Evolutionary conservation across 1,140 invertebrate genomes (phyloP).

Genomic region (Dendrolimus punctatus): DNA sequence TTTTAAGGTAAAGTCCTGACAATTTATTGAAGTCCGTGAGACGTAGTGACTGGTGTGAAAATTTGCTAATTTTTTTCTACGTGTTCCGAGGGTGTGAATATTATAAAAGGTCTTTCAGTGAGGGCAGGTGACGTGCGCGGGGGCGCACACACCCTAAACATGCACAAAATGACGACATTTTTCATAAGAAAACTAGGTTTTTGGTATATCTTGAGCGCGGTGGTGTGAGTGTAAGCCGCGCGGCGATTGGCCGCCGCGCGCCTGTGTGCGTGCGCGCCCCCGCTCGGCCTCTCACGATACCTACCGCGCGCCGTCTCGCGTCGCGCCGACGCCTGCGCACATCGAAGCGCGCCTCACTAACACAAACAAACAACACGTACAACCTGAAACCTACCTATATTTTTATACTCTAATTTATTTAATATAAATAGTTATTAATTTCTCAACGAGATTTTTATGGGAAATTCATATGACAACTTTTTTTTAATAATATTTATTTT

Average conservation of each 20-base stretch:
- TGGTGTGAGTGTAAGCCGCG: conserved; percentile 32
- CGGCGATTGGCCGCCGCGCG: conserved; percentile 38
- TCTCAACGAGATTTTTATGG: not conserved
- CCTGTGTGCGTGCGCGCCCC: conserved; percentile 28
- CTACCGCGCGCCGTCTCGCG: conserved; percentile 18
- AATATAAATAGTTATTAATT: not conserved
- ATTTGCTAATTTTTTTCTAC: conserved; percentile 45
- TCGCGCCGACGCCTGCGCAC: conserved; percentile 17
- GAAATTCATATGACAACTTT: conserved; percentile 5
- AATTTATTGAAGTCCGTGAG: conserved; percentile 18
- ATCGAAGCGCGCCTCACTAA: conserved; percentile 14
- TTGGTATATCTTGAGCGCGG: conserved; percentile 18
- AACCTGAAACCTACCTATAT: conserved; percentile 9
- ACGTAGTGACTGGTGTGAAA: conserved; percentile 17
- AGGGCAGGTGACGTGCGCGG: conserved; percentile 31
- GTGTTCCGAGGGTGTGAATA: conserved; percentile 3
- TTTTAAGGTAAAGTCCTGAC: conserved; percentile 12
- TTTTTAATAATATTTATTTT: not conserved
- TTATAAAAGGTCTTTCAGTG: conserved; percentile 1
- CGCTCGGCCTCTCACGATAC: conserved; percentile 30
- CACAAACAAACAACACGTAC: conserved; percentile 12
- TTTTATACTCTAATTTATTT: conserved; percentile 12
- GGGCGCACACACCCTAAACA: conserved; percentile 36
- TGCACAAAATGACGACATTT: conserved; percentile 44
- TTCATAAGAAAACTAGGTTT: conserved; percentile 32